Conservation (phyloP, 2,888 invertebrate species). For the Ametastegia equiseti region DNA sequence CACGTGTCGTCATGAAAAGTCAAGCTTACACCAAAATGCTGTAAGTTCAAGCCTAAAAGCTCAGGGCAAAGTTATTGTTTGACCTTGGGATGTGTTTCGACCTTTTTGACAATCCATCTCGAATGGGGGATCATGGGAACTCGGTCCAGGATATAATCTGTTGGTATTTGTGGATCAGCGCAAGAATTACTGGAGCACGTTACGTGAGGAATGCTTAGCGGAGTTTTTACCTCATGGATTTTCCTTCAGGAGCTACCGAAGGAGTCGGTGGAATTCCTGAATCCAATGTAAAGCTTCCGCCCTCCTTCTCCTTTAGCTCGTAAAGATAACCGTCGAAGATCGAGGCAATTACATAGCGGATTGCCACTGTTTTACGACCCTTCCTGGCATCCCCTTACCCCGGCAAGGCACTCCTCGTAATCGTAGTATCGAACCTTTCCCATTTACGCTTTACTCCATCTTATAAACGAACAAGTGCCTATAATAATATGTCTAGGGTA, state of each 20-base stretch:
- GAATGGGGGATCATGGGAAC: neutral
- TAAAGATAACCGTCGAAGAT: slow-evolving; percentile 39
- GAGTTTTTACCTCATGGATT: neutral
- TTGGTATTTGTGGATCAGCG: neutral
- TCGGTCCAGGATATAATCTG: neutral
- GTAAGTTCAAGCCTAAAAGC: neutral
- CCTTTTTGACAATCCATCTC: neutral
- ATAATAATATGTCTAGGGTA: neutral
- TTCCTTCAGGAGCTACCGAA: neutral
- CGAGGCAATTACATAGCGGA: slow-evolving; percentile 39
- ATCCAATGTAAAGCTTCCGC: neutral
- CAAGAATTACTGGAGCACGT: slow-evolving; percentile 4
- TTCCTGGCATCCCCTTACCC: neutral
- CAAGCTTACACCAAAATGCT: neutral
- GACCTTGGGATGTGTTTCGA: neutral
- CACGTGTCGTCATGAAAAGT: slow-evolving; percentile 51
- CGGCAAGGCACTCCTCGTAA: slow-evolving; percentile 22
- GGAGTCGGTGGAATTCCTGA: neutral
- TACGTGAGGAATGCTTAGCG: neutral
- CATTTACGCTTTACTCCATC: neutral
- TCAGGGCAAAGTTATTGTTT: neutral
- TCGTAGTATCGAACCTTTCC: slow-evolving; percentile 31
- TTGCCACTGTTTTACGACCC: slow-evolving; percentile 43
- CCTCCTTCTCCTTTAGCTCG: slow-evolving; percentile 1
- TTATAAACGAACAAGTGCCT: neutral